Conservation (phyloP, 2,797 vertebrate genomes). For the Acanthurus leucopareius region DNA sequence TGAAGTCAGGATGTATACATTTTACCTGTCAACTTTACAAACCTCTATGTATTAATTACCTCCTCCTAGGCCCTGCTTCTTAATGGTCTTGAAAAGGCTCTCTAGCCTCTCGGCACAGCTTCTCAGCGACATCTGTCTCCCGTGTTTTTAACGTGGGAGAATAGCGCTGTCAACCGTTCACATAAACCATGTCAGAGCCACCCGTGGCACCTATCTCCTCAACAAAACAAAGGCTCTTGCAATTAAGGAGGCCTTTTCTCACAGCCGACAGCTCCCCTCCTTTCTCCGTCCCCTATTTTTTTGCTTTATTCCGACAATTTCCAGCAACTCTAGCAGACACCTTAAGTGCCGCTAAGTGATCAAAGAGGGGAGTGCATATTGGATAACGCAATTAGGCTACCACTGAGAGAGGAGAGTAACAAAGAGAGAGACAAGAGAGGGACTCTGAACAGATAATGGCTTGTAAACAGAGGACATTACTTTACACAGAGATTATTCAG, state of each 20-base stretch:
- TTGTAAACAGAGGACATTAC: conserved; percentile 84
- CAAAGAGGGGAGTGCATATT: conserved; percentile 83
- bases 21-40: conserved; percentile 63
- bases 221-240: conserved; percentile 77
- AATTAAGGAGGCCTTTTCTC: conserved; percentile 78
- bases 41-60: conserved; percentile 58
- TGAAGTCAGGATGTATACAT: conserved; percentile 66
- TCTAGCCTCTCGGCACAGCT: neutral
- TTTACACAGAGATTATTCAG: conserved; percentile 83
- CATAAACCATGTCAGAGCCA: conserved; percentile 70
- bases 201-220: conserved; percentile 76
- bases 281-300: conserved; percentile 47
- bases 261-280: conserved; percentile 53
- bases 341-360: conserved; percentile 87
- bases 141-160: conserved; percentile 69
- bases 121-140: conserved; percentile 63
- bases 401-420: conserved; percentile 77
- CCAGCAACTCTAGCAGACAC: conserved; percentile 83
- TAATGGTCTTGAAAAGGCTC: conserved; percentile 53
- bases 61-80: conserved; percentile 43
- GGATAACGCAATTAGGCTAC: conserved; percentile 86
- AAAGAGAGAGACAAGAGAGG: conserved; percentile 76
- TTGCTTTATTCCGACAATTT: conserved; percentile 75
- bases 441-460: conserved; percentile 82
- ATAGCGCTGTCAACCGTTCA: conserved; percentile 70